A percentile compares a stretch with the other conserved stretches of the same genome.
Evolutionary conservation across 2,113 vertebrate genomes (phyloP).

Genomic region (Planiliza haematocheilus): DNA sequence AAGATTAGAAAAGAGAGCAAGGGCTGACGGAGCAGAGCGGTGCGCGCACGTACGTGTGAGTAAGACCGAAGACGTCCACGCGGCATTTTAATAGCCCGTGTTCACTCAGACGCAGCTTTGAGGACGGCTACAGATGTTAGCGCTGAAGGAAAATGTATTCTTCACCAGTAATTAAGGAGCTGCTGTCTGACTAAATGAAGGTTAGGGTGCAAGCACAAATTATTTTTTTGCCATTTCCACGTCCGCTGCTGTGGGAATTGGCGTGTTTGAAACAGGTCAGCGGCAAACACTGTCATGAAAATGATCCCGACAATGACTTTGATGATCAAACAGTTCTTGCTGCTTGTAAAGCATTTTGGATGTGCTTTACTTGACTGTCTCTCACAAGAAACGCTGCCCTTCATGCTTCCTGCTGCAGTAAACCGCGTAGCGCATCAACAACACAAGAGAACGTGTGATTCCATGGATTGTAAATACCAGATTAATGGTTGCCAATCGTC

Average conservation of each 20-base stretch:
- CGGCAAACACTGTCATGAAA: conserved; percentile 20
- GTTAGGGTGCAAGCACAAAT: conserved; percentile 45
- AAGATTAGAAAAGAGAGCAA: conserved; percentile 62
- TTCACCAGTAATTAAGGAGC: conserved; percentile 36
- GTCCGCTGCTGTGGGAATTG: conserved; percentile 6
- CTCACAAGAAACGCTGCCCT: neutral
- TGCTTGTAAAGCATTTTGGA: conserved; percentile 2
- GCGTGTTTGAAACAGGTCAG: conserved; percentile 24
- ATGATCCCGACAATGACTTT: neutral
- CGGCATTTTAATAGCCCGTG: conserved; percentile 58
- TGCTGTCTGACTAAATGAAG: conserved; percentile 34
- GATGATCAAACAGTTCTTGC: conserved; percentile 8
- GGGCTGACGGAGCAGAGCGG: conserved; percentile 47
- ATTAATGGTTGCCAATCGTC: conserved; percentile 18
- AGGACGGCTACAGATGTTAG: conserved; percentile 43
- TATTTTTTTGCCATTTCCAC: conserved; percentile 45
- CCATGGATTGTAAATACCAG: conserved; percentile 25
- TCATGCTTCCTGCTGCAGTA: neutral
- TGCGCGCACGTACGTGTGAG: conserved; percentile 36
- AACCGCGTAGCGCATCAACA: conserved; percentile 4
- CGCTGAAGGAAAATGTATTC: conserved; percentile 40
- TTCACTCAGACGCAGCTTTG: conserved; percentile 38
- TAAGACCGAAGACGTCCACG: conserved; percentile 53
- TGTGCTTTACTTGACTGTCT: neutral
- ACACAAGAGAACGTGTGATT: conserved; percentile 9